Percentiles rank a stretch among this genome's conserved stretches.
Evolutionary conservation across 2,113 vertebrate genomes (phyloP).

Genomic region (Melanerpes formicivorus): DNA sequence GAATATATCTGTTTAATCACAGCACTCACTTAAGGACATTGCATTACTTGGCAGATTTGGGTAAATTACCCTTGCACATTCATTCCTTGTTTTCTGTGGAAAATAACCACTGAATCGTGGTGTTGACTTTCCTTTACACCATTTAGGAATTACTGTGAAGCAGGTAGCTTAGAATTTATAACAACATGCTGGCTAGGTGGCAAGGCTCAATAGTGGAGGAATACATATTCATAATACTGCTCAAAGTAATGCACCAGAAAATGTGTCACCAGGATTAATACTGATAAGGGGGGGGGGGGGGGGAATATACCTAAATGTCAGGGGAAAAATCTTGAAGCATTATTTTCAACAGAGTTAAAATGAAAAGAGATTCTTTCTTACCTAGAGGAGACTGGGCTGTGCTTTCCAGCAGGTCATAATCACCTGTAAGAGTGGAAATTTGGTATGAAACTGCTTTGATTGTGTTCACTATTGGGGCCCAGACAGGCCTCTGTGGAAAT

Average conservation of each 20-base stretch:
- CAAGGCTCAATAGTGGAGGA: neutral
- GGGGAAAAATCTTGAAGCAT: neutral
- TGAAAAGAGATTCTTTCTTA: conserved; percentile 45
- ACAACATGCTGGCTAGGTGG: neutral
- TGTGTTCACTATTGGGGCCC: neutral
- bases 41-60: neutral
- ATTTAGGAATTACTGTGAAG: conserved; percentile 38
- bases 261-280: conserved; percentile 9
- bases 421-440: conserved; percentile 67
- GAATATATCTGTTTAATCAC: conserved; percentile 18
- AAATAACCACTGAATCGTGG: neutral
- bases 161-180: conserved; percentile 29
- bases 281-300: neutral
- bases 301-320: neutral
- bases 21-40: neutral
- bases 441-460: neutral
- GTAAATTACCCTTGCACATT: neutral
- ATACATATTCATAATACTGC: conserved; percentile 30
- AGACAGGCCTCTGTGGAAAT: conserved; percentile 1
- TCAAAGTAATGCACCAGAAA: neutral
- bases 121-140: neutral
- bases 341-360: neutral
- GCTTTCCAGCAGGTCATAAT: conserved; percentile 67
- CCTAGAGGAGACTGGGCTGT: conserved; percentile 70
- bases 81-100: neutral